phyloP scores from a whole-genome alignment of 2,113 vertebrate genomes.

The Hippocampus comes region DNA sequence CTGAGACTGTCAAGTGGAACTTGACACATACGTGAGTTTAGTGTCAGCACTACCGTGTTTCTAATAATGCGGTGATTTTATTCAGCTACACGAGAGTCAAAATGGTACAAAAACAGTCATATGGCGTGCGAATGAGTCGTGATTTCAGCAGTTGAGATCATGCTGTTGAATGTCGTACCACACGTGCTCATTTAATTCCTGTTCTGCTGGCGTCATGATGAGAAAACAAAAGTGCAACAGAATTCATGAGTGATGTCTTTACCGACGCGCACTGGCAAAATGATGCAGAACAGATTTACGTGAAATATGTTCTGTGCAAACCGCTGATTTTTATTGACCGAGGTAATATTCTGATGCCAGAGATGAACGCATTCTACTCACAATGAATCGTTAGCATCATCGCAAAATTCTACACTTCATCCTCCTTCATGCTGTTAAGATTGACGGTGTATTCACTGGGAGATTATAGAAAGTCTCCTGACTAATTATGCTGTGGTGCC shows the following conservation, averaged over 20 bases:
- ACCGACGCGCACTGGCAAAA: neutral
- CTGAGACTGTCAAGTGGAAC: neutral
- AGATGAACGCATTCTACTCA: neutral
- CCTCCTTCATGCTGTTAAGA: neutral
- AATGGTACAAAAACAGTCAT: no score
- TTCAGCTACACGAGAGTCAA: no score
- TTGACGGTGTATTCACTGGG: neutral
- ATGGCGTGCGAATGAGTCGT: neutral
- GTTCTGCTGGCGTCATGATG: neutral
- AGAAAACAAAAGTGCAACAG: slow-evolving; percentile 10
- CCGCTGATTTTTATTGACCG: neutral
- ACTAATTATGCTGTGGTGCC: slow-evolving; percentile 19
- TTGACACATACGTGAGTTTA: neutral
- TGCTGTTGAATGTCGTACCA: slow-evolving; percentile 10
- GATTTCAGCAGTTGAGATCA: slow-evolving; percentile 8
- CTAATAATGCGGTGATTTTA: no score
- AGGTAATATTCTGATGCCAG: neutral
- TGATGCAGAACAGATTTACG: neutral
- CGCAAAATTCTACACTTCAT: neutral
- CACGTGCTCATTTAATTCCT: slow-evolving; percentile 24
- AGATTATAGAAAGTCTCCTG: neutral
- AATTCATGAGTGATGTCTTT: slow-evolving; percentile 1
- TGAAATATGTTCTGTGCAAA: neutral
- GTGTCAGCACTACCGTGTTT: no score
- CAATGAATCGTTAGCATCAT: neutral